Evolutionary conservation across 2,888 invertebrate species (phyloP).

Genomic region (Chironomus riparius): DNA sequence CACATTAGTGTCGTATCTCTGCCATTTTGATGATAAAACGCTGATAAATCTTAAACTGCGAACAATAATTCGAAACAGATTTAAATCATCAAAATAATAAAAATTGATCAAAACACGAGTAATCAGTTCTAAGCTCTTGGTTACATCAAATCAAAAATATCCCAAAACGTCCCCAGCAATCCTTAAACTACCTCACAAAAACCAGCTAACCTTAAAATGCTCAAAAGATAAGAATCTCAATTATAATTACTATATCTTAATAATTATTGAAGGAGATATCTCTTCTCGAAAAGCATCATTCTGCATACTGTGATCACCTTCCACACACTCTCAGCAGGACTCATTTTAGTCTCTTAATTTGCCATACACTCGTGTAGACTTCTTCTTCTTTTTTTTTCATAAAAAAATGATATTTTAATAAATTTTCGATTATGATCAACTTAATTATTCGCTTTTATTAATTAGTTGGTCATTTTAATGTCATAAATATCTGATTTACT

Average conservation of each 20-base stretch:
- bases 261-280: background rate
- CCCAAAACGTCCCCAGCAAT: too few relatives aligned
- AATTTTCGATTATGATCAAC: background rate
- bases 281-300: background rate
- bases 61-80: too few relatives aligned
- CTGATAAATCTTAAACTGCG: too few relatives aligned
- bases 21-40: too few relatives aligned
- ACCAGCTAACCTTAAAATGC: too few relatives aligned
- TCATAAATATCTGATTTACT: background rate
- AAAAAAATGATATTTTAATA: background rate
- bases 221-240: background rate
- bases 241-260: background rate
- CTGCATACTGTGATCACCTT: background rate
- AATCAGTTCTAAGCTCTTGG: too few relatives aligned
- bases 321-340: background rate
- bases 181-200: too few relatives aligned
- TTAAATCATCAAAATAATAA: too few relatives aligned
- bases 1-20: too few relatives aligned
- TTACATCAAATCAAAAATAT: too few relatives aligned
- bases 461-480: background rate
- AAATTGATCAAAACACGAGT: too few relatives aligned
- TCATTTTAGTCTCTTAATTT: background rate
- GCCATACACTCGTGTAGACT: background rate
- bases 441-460: background rate
- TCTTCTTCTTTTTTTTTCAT: too few relatives aligned